Conservation (phyloP, 1,140 invertebrate genomes). For the Achatina immaculata region DNA sequence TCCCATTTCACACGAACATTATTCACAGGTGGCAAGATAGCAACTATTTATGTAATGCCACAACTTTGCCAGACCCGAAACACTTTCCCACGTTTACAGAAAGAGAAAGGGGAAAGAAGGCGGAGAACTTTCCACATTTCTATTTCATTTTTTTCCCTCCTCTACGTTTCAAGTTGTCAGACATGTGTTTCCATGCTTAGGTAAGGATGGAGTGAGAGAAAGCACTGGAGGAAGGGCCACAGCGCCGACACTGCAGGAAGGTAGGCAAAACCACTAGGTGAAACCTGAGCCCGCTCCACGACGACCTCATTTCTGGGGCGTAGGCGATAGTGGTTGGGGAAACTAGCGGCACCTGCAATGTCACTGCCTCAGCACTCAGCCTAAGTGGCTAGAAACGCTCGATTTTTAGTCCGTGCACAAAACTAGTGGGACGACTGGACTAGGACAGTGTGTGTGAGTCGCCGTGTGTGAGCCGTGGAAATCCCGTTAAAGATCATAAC, state of each 20-base stretch:
- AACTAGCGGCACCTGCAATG: slow-evolving; percentile 5
- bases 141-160: no score
- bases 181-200: not conserved
- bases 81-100: no score
- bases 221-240: not conserved
- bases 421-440: slow-evolving; percentile 13
- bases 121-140: no score
- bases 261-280: slow-evolving; percentile 17
- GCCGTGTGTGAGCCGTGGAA: not conserved
- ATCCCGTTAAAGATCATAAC: slow-evolving; percentile 37
- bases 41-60: no score
- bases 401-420: slow-evolving; percentile 32
- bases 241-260: not conserved
- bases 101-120: no score
- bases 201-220: not conserved
- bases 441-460: slow-evolving; percentile 24
- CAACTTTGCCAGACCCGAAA: no score
- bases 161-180: no score
- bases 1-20: no score
- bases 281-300: not conserved
- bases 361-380: slow-evolving; percentile 1
- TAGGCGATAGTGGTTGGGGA: slow-evolving; percentile 23
- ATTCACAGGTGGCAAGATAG: no score
- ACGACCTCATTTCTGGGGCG: not conserved
- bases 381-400: slow-evolving; percentile 27